Evolutionary conservation across 2,797 vertebrate genomes (phyloP).

Genomic region (Oceanodroma leucorhoa): DNA sequence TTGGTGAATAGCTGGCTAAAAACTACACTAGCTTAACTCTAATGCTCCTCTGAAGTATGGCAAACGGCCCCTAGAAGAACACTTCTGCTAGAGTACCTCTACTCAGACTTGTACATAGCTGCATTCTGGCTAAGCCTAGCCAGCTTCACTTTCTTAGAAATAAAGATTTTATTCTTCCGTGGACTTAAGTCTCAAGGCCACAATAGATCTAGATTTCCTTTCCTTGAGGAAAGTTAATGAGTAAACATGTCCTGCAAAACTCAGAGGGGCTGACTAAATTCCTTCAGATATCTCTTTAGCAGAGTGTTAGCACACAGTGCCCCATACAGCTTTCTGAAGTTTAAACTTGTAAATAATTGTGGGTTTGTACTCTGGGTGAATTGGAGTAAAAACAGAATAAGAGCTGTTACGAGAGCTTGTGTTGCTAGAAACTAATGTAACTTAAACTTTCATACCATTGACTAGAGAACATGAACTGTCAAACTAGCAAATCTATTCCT

Average conservation of each 20-base stretch:
- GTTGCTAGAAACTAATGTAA: background rate
- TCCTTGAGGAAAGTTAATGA: background rate
- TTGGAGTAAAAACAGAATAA: background rate
- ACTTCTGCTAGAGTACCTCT: background rate
- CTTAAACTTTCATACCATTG: background rate
- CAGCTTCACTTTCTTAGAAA: background rate
- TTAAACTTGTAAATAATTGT: background rate
- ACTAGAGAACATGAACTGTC: background rate
- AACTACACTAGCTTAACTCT: background rate
- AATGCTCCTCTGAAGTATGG: background rate
- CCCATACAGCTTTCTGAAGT: background rate
- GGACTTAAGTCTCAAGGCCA: background rate
- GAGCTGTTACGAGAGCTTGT: background rate
- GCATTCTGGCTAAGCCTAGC: background rate
- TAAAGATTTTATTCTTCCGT: background rate
- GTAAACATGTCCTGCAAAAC: background rate
- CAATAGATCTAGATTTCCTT: background rate
- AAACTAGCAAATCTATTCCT: background rate
- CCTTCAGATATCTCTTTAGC: background rate
- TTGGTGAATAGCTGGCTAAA: background rate
- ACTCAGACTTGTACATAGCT: background rate
- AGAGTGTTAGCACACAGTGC: background rate
- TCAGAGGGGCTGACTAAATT: background rate
- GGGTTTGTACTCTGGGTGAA: background rate
- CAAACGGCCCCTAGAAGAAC: background rate